phyloP scores from a whole-genome alignment of 2,797 vertebrate species.

The Pangasius krempfi region DNA sequence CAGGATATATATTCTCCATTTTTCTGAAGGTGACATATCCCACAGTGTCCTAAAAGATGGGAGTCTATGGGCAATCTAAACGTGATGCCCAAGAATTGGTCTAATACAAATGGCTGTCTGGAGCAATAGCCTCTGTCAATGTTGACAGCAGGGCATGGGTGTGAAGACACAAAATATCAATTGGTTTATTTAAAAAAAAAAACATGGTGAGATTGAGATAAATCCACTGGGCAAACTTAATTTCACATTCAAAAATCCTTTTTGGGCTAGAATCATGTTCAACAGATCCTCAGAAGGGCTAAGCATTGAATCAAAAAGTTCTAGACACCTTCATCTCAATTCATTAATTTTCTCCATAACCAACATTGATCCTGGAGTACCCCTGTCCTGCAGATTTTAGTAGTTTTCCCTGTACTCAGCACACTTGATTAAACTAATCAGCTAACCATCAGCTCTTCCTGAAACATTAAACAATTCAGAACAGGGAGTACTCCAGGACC shows the following conservation, averaged over 20 bases:
- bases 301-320: neutral
- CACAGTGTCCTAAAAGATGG: conserved; percentile 12
- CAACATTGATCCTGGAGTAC: neutral
- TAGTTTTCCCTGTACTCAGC: neutral
- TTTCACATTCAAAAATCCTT: neutral
- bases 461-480: neutral
- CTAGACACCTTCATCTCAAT: neutral
- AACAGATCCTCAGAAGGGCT: conserved; percentile 16
- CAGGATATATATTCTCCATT: conserved; percentile 6
- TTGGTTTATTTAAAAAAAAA: conserved; percentile 59
- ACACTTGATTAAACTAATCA: neutral
- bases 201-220: conserved; percentile 50
- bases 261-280: neutral
- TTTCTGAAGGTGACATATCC: conserved; percentile 2
- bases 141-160: conserved; percentile 37
- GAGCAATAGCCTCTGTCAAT: conserved; percentile 41
- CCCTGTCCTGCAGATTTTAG: neutral
- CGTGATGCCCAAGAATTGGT: conserved; percentile 14
- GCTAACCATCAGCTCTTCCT: neutral
- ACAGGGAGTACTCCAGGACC: neutral
- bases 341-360: neutral
- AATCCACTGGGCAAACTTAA: conserved; percentile 49
- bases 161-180: conserved; percentile 49
- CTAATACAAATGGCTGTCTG: conserved; percentile 38
- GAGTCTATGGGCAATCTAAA: conserved; percentile 31